phyloP scores from a whole-genome alignment of 2,113 vertebrate genomes.

The Dasyornis broadbenti region DNA sequence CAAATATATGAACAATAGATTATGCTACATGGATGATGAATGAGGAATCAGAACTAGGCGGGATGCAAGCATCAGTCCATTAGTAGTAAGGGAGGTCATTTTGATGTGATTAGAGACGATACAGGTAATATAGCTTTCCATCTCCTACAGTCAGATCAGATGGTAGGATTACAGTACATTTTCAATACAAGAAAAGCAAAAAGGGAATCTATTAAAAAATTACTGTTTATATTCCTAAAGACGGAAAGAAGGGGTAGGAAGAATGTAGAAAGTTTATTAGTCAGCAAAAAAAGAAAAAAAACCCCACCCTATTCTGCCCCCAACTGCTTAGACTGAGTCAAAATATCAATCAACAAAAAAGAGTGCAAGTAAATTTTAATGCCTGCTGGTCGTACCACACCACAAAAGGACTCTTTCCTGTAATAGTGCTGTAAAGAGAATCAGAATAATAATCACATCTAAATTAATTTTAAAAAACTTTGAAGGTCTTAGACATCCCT shows the following conservation, averaged over 20 bases:
- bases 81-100: neutral
- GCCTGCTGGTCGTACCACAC: neutral
- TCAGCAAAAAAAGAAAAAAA: neutral
- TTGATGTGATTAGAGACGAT: neutral
- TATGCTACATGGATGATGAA: neutral
- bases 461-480: neutral
- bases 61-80: neutral
- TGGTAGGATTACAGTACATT: neutral
- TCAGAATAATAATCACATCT: neutral
- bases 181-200: neutral
- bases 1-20: neutral
- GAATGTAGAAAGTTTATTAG: neutral
- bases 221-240: neutral
- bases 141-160: neutral
- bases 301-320: fast-evolving
- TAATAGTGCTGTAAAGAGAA: neutral
- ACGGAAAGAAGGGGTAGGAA: neutral
- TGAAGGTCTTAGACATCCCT: neutral
- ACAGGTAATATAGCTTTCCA: neutral
- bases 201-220: neutral
- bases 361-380: neutral
- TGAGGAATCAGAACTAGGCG: neutral
- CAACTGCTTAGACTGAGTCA: neutral
- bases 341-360: neutral
- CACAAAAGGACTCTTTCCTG: neutral